These are phyloP conservation scores for Acanthaster planci DNA, from an alignment of 35 echinoderm and acorn worm species.

Conservation along the genomic window DNA sequence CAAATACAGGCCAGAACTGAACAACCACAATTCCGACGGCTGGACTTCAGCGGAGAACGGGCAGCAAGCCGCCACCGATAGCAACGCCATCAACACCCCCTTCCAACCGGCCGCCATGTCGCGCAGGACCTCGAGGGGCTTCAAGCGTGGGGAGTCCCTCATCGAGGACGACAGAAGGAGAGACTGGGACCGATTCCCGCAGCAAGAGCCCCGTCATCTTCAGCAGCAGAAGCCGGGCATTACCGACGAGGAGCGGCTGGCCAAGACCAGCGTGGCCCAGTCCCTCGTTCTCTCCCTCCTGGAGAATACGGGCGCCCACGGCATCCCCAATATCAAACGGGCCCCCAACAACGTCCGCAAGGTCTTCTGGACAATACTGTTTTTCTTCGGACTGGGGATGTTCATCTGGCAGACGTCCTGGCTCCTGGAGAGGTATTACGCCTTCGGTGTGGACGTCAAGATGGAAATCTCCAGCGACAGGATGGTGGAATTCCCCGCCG, in stretches of 20 bases:
- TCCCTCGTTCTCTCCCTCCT: neutral
- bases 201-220: too few species aligned
- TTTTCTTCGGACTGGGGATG: neutral
- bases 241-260: too few species aligned
- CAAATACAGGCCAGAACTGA: neutral
- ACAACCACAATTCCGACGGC: too few species aligned
- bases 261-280: neutral
- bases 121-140: neutral
- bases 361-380: slow-evolving; percentile 28
- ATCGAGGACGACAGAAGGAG: neutral
- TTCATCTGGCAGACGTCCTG: slow-evolving; percentile 26
- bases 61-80: neutral
- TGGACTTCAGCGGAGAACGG: neutral
- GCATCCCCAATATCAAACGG: slow-evolving; percentile 60
- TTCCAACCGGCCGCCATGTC: neutral
- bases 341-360: neutral
- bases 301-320: slow-evolving; percentile 53
- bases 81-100: neutral
- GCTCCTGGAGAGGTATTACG: slow-evolving; percentile 18
- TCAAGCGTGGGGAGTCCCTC: neutral
- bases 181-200: too few species aligned
- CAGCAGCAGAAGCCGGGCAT: too few species aligned
- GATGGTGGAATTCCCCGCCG: slow-evolving; percentile 42
- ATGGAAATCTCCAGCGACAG: slow-evolving; percentile 24
- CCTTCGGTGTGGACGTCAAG: slow-evolving; percentile 28